phyloP scores from a whole-genome alignment of 1,140 invertebrate species.

The Hesperophylax magnus region DNA sequence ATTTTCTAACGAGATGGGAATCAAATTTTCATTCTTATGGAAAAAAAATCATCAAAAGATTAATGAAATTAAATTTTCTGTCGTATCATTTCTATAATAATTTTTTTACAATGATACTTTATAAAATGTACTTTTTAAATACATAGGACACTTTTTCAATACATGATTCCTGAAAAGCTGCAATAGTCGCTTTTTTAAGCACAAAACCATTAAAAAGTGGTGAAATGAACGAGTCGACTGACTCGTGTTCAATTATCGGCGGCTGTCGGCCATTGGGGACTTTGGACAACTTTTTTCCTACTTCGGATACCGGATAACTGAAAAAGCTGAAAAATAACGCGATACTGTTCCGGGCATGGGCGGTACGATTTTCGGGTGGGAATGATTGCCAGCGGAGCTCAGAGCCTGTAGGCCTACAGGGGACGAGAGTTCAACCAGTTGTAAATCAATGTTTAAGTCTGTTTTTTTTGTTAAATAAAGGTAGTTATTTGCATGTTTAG shows the following conservation, averaged over 20 bases:
- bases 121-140: no score
- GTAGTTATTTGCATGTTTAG: no score
- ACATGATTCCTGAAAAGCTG: background rate
- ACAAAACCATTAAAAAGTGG: background rate
- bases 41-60: no score
- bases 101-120: no score
- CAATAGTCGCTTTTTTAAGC: constrained; percentile 17
- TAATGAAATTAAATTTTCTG: no score
- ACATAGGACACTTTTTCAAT: background rate
- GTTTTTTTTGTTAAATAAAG: constrained; percentile 8
- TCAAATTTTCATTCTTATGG: no score
- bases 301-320: constrained; percentile 5
- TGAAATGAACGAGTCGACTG: background rate
- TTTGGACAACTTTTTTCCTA: constrained; percentile 28
- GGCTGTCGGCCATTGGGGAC: background rate
- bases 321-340: constrained; percentile 30
- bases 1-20: no score
- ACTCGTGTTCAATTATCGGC: constrained; percentile 30
- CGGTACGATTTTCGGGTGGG: background rate
- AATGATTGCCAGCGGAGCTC: background rate
- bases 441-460: background rate
- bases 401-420: background rate
- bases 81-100: no score
- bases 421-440: constrained; percentile 11
- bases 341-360: background rate